These are phyloP conservation scores for Triplophysa tibetana DNA, from an alignment of 2,113 vertebrate genomes.

Conservation along the genomic window DNA sequence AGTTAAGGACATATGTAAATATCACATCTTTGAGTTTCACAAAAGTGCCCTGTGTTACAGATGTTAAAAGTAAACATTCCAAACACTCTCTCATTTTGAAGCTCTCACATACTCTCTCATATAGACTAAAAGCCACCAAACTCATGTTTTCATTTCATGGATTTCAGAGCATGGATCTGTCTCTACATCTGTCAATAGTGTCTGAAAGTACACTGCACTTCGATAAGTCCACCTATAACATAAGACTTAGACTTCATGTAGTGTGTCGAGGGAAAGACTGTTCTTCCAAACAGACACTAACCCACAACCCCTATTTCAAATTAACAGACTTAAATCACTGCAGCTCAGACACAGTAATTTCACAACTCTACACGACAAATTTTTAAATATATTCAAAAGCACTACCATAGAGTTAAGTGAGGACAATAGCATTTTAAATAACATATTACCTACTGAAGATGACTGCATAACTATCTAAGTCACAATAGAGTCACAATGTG, in stretches of 20 bases:
- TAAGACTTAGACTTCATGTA: not conserved
- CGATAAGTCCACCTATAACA: not conserved
- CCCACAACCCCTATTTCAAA: not conserved
- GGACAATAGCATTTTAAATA: not conserved
- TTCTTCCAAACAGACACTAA: not conserved
- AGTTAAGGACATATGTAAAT: no score
- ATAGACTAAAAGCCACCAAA: no score
- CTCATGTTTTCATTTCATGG: no score
- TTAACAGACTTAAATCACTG: not conserved
- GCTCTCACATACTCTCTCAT: not conserved
- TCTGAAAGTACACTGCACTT: not conserved
- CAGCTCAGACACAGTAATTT: not conserved
- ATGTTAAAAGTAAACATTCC: no score
- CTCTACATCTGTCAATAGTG: not conserved
- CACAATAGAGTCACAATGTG: not conserved
- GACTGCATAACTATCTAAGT: not conserved
- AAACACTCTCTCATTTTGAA: no score
- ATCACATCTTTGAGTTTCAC: no score
- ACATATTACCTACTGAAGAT: not conserved
- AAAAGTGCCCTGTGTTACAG: no score
- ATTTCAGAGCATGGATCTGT: not conserved
- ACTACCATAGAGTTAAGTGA: not conserved
- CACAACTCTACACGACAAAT: not conserved
- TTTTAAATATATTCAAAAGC: not conserved
- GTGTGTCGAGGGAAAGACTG: not conserved